These are phyloP conservation scores for Leptoteleia sp. DNA, from an alignment of 1,140 invertebrate species.

Conservation along the genomic window DNA sequence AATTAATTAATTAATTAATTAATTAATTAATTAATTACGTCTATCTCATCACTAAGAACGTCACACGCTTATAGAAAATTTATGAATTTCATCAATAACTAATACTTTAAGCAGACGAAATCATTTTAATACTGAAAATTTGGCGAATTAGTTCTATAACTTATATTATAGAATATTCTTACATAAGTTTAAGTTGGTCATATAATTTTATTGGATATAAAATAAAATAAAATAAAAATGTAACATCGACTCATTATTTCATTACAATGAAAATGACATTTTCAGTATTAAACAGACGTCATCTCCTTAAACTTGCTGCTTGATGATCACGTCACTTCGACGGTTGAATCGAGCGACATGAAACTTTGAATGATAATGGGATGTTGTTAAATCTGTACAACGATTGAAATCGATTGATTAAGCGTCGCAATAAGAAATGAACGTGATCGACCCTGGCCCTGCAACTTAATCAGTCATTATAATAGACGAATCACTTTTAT, in stretches of 20 bases:
- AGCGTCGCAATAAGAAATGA: conserved; percentile 48
- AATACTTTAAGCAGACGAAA: conserved; percentile 5
- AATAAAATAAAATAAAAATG: too few species aligned
- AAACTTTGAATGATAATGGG: conserved; percentile 40
- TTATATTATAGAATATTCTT: too few species aligned
- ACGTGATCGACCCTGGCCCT: conserved; percentile 38
- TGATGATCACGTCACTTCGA: neutral
- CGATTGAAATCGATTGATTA: conserved; percentile 33
- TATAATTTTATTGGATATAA: too few species aligned
- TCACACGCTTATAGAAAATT: conserved; percentile 19
- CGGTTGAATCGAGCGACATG: conserved; percentile 4
- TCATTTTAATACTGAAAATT: conserved; percentile 3
- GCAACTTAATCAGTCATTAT: conserved; percentile 42
- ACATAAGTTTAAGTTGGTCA: too few species aligned
- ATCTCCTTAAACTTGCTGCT: conserved; percentile 4
- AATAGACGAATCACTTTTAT: conserved; percentile 6
- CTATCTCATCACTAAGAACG: neutral
- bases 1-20: too few species aligned
- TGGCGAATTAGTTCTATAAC: too few species aligned
- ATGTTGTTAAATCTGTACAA: conserved; percentile 20
- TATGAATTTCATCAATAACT: conserved; percentile 4
- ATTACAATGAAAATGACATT: too few species aligned
- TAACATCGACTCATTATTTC: too few species aligned
- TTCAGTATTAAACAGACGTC: conserved; percentile 6
- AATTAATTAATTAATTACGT: too few species aligned